Evolutionary conservation across 1,140 invertebrate species (phyloP).

Genomic region (Nasonia vitripennis): DNA sequence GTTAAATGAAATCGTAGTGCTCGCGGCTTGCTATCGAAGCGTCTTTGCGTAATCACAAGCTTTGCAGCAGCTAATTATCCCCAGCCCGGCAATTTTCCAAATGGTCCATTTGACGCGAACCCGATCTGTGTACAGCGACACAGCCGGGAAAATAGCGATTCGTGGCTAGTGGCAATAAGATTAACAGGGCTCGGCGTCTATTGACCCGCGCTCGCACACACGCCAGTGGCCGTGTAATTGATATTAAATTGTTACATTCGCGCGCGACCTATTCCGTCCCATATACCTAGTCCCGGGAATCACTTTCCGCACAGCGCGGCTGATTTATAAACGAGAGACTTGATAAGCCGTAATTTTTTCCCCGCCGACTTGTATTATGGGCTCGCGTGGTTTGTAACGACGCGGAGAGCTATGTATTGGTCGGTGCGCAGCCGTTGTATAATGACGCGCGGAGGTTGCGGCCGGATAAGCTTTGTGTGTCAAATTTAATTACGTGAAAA

Average conservation of each 20-base stretch:
- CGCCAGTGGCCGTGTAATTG: slow-evolving; percentile 34
- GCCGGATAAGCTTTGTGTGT: slow-evolving; percentile 23
- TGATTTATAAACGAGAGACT: slow-evolving; percentile 2
- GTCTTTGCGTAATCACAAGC: neutral
- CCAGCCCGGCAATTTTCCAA: neutral
- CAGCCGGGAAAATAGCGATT: slow-evolving; percentile 28
- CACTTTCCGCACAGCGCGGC: neutral
- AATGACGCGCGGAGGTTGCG: slow-evolving; percentile 7
- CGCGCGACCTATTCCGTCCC: neutral
- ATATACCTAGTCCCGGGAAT: neutral
- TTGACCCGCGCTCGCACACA: neutral
- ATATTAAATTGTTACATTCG: slow-evolving; percentile 31
- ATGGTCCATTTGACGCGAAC: neutral
- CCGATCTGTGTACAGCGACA: neutral
- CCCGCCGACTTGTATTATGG: neutral
- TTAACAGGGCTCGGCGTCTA: slow-evolving; percentile 29
- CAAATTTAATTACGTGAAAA: slow-evolving; percentile 7
- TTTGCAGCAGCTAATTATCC: neutral
- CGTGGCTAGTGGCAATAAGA: slow-evolving; percentile 42
- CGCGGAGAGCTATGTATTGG: neutral
- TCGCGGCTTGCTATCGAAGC: too few relatives aligned
- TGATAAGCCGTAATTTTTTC: slow-evolving; percentile 33
- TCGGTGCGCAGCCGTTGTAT: slow-evolving; percentile 7
- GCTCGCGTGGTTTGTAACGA: neutral
- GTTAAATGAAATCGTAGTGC: too few relatives aligned